Conservation (phyloP, 2,888 invertebrate species). For the Cheilosia vernalis region DNA sequence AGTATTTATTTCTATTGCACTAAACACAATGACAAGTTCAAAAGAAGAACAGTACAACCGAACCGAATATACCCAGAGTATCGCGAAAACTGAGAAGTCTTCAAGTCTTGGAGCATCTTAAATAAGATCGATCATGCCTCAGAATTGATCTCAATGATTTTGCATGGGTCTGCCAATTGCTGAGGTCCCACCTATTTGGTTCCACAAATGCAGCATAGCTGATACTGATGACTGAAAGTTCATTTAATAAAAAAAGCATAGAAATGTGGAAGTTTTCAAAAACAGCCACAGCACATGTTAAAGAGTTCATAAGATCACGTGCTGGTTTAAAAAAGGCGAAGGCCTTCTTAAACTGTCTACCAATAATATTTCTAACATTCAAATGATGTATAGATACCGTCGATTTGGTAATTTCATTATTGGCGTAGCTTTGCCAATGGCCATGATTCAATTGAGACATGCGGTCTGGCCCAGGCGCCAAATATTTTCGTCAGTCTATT, state of each 20-base stretch:
- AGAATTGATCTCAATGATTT: conserved; percentile 51
- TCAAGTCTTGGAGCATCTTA: conserved; percentile 33
- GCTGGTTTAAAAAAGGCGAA: neutral
- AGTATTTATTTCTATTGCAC: neutral
- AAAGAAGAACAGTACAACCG: conserved; percentile 2
- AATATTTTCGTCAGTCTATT: neutral
- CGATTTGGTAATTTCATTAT: conserved; percentile 4
- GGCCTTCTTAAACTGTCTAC: neutral
- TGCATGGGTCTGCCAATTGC: conserved; percentile 59
- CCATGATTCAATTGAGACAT: conserved; percentile 11
- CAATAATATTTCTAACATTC: neutral
- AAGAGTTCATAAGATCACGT: conserved; percentile 20
- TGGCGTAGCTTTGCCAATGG: neutral
- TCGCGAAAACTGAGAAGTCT: conserved; percentile 59
- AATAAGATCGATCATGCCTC: conserved; percentile 60
- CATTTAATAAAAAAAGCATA: conserved; percentile 25
- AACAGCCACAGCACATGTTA: conserved; percentile 7
- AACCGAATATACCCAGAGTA: conserved; percentile 31
- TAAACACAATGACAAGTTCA: neutral
- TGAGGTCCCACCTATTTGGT: neutral
- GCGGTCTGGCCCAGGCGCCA: conserved; percentile 6
- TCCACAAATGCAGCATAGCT: neutral
- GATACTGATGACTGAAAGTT: conserved; percentile 31
- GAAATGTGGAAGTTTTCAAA: neutral
- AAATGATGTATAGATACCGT: neutral